A percentile compares a stretch with the other conserved stretches of the same genome.
Conservation (phyloP, 2,113 vertebrate species). For the Orthonyx spaldingii region DNA sequence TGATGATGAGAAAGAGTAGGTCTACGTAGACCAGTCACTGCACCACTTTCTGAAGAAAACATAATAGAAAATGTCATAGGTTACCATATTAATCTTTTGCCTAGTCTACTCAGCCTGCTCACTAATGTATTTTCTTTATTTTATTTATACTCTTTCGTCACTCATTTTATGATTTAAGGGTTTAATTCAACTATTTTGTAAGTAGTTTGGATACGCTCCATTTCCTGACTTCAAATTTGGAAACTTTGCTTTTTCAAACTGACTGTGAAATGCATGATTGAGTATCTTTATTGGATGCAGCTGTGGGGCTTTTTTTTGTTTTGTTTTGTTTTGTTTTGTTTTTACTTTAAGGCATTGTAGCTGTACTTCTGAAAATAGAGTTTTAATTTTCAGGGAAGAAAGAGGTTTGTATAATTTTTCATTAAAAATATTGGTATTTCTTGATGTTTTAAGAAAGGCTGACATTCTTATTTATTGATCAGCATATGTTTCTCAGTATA, state of each 20-base stretch:
- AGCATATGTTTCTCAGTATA: slow-evolving; percentile 11
- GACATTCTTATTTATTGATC: slow-evolving; percentile 15
- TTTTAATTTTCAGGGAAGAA: not conserved
- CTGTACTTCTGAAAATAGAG: not conserved
- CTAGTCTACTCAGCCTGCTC: not conserved
- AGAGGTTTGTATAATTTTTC: not conserved
- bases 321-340: not conserved
- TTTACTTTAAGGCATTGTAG: not conserved
- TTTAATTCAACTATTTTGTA: not conserved
- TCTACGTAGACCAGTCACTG: not conserved
- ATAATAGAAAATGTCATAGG: not conserved
- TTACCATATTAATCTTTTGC: not conserved
- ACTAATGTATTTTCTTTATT: not conserved
- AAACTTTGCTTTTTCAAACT: not conserved
- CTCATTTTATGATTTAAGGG: not conserved
- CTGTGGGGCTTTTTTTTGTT: not conserved
- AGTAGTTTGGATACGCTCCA: not conserved
- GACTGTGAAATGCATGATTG: not conserved
- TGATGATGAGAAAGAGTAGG: not conserved
- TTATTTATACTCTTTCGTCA: not conserved
- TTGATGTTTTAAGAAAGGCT: not conserved
- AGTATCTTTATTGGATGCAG: not conserved
- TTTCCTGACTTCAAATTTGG: not conserved
- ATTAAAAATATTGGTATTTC: not conserved
- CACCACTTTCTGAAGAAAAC: not conserved